phyloP scores from a whole-genome alignment of 2,797 vertebrate species.

The Lepilemur septentrionalis region DNA sequence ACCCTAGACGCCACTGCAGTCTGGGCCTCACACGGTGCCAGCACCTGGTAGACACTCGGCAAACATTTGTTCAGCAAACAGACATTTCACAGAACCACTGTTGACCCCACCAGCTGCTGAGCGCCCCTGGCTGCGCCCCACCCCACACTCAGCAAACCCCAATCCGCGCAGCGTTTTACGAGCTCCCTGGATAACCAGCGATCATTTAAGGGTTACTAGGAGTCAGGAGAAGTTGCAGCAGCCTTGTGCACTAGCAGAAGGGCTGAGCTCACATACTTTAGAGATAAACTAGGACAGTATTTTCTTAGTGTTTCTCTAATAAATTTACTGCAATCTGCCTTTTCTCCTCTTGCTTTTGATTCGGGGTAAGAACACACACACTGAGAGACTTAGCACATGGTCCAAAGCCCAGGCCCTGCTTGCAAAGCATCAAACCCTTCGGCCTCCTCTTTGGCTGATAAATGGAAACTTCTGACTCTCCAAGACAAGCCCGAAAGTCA shows the following conservation, averaged over 20 bases:
- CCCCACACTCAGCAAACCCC: not conserved
- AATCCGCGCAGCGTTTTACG: not conserved
- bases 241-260: not conserved
- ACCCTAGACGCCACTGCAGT: rapidly evolving
- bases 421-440: not conserved
- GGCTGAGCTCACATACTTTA: not conserved
- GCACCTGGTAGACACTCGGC: not conserved
- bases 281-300: not conserved
- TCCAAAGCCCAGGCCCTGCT: not conserved
- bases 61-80: not conserved
- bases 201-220: not conserved
- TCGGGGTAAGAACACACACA: not conserved
- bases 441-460: not conserved
- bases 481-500: not conserved
- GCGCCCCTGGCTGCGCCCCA: too few relatives aligned
- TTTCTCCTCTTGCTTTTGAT: slow-evolving; percentile 19
- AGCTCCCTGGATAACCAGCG: not conserved
- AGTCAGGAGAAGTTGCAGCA: rapidly evolving
- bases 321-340: not conserved
- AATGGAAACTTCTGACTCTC: not conserved
- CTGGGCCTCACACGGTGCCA: rapidly evolving
- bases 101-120: too few relatives aligned
- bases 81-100: not conserved
- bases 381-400: not conserved
- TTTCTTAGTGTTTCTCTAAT: not conserved